Base-by-base conservation (phyloP, 2,113 vertebrate genomes). In the Apeltes quadracus region DNA sequence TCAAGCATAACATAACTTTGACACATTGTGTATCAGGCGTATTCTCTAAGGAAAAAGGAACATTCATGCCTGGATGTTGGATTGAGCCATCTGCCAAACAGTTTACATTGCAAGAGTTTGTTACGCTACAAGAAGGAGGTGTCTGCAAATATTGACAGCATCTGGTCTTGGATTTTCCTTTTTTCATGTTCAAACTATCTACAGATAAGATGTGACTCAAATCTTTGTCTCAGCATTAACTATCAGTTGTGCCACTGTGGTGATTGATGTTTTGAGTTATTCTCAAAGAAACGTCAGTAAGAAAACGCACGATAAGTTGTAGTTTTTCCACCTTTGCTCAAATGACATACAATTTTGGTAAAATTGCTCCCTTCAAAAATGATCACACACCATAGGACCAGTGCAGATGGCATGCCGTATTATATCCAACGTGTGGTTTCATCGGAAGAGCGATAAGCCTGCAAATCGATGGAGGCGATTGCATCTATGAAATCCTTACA, bases 31-130 rank as follows among this genome's bases (percentile, higher is more conserved):
- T 53, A 72, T 55, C 18, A 18, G 14, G 41, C 13, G 51, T 22
- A 48, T 39, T 16, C 32, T 29, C 16, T 65, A 58, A 64, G 46
- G 50, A 64, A 34, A 46, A 20, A 69, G 11, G 13, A 14, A 65
- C 1, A 39, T 14, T 11, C 51, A 55, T 68, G 23, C 14, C 73
- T 18, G 39, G 57, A 65, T 51, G 81, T 61, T 72, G 74, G 55
- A 78, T 78, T 55, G 50, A 76, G 58, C 80, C 74, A 82, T 85
- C 80, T 83, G 84, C 32, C 77, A 70, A 72, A 69, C 41, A 29
- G 50, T 74, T 78, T 76, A 43, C 65, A 48, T 72, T 57, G 23
- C 32, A 22, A 44, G 29, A 41, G 53, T 72, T 75, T 81, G 50
- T 56, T 36, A 22, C 2, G 15, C 68, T 12, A 11, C 16, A 12